A percentile compares a stretch with the other conserved stretches of the same genome.
phyloP scores from a whole-genome alignment of 2,888 invertebrate genomes.

The Diloba caeruleocephala region DNA sequence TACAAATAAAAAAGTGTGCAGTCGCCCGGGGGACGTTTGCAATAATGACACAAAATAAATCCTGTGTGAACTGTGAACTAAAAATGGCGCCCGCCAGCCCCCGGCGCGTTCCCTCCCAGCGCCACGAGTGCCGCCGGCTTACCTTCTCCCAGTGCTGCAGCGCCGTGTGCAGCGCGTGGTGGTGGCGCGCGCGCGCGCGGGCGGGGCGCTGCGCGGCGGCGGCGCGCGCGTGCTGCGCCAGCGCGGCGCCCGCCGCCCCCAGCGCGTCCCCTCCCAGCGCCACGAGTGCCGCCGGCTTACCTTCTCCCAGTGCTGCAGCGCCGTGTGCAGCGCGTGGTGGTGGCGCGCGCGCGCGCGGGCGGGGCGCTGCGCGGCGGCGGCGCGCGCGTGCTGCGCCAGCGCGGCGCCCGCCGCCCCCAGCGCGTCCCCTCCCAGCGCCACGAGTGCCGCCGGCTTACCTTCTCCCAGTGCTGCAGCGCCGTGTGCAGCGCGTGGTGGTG shows the following conservation, averaged over 20 bases:
- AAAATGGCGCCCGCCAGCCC: too few species aligned
- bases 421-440: too few species aligned
- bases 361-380: constrained; percentile 21
- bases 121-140: too few species aligned
- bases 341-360: not conserved
- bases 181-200: not conserved
- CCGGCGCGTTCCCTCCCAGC: too few species aligned
- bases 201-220: constrained; percentile 20
- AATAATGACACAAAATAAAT: too few species aligned
- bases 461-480: constrained; percentile 67
- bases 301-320: constrained; percentile 35
- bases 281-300: not conserved
- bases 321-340: constrained; percentile 9
- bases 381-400: constrained; percentile 5
- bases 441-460: too few species aligned
- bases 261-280: too few species aligned
- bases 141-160: constrained; percentile 33
- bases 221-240: constrained; percentile 9
- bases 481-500: constrained; percentile 85
- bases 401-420: constrained; percentile 5
- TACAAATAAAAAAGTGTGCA: too few species aligned
- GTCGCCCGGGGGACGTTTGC: too few species aligned
- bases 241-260: constrained; percentile 10
- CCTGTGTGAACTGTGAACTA: too few species aligned
- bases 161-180: constrained; percentile 14